Conservation (phyloP, 2,888 invertebrate species). For the Unio delphinus region DNA sequence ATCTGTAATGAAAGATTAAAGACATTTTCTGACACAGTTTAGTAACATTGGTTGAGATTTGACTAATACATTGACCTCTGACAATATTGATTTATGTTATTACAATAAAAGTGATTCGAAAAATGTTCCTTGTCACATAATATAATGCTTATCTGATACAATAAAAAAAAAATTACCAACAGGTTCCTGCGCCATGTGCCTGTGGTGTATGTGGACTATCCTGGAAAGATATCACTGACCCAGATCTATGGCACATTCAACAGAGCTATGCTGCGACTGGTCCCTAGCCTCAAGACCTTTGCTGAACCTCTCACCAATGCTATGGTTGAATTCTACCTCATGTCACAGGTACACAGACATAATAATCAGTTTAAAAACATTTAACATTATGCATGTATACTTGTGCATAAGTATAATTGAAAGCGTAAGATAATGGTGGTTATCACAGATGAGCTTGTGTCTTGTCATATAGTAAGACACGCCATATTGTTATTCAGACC, state of each 20-base stretch:
- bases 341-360: constrained; percentile 80
- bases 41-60: neutral
- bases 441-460: no score
- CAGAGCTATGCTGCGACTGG: constrained; percentile 95
- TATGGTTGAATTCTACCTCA: constrained; percentile 98
- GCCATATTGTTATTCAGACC: no score
- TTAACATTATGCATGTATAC: no score
- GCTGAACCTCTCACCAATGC: constrained; percentile 97
- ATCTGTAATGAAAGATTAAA: neutral
- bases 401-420: no score
- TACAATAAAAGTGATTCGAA: neutral
- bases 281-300: constrained; percentile 91
- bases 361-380: neutral
- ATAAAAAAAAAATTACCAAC: neutral
- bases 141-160: neutral
- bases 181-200: constrained; percentile 89
- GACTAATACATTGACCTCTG: neutral
- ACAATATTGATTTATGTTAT: neutral
- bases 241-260: constrained; percentile 99
- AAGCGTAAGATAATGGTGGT: no score
- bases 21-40: neutral
- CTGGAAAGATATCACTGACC: constrained; percentile 96
- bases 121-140: neutral
- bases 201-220: constrained; percentile 99
- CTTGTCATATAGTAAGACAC: no score